Evolutionary conservation across 2,797 vertebrate species (phyloP), one percentile per base, ranked within the genome.

Genomic region (Tokudaia muenninki): DNA sequence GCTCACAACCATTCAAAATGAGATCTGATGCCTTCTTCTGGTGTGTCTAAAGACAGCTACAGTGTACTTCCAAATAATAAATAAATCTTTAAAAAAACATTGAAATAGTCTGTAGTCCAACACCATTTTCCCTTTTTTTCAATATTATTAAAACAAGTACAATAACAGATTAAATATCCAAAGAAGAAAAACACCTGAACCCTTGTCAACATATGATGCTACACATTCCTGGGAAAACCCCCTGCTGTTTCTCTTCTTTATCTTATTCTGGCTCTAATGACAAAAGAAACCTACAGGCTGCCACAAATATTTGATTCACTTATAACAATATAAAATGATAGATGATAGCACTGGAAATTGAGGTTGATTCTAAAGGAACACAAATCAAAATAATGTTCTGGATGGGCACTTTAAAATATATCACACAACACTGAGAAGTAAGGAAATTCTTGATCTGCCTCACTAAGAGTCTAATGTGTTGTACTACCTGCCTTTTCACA

Each of bases 301-400:
- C 8, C 26, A 96, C 95, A 97, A 97, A 97, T 57, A 65, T 90
- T 95, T 93, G 92, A 87, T 55, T 95, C 12, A 95, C 79, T 92
- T 82, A 67, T 86, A 94, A 5, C 67, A 57, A 59, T 6, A 91
- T 74, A 55, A 97, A 98, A 77, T 65, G 44, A 97, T 95, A 87
- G 80, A 97, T 97, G 22, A 89, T 86, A 97, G 67, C 95, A 29
- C 63, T 89, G 72, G 37, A 96, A 97, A 98, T 86, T 95, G 93
- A 61, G 96, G 24, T 52, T 74, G 29, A 90, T 94, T 96, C 70
- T 94, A 90, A 95, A 97, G 70, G 92, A 87, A 67, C 90, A 96
- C 70, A 95, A 96, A 95, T 84, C 83, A 97, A 98, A 97, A 89
- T 87, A 96, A 94, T 78, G 57, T 26, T 65, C 90, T 92, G 93